Evolutionary conservation across 2,113 vertebrate genomes (phyloP).

Genomic region (Poeciliopsis prolifica): DNA sequence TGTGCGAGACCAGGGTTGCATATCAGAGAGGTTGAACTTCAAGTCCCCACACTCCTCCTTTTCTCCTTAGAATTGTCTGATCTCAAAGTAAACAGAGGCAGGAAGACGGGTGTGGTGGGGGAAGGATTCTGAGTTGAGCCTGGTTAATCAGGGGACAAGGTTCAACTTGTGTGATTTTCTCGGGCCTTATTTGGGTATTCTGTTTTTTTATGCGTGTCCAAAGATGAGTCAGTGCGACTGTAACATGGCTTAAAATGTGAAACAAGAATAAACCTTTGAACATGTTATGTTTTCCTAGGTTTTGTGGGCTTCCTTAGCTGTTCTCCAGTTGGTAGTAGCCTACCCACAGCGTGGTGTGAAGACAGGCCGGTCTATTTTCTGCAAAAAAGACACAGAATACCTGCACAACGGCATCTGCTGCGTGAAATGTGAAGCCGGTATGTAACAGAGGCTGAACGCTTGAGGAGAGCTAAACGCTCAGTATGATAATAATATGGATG

Average conservation of each 20-base stretch:
- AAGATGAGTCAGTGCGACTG: no score
- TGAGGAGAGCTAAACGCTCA: background rate
- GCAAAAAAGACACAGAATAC: constrained; percentile 45
- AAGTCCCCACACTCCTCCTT: background rate
- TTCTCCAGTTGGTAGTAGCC: background rate
- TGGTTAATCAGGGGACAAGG: background rate
- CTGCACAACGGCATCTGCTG: constrained; percentile 63
- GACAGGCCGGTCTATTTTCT: constrained; percentile 20
- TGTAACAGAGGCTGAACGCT: background rate
- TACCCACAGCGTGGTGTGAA: background rate
- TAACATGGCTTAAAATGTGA: no score
- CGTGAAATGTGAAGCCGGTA: constrained; percentile 74
- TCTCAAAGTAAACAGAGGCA: background rate
- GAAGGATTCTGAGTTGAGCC: background rate
- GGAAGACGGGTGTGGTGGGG: background rate
- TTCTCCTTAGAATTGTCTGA: background rate
- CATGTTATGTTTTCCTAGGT: constrained; percentile 30
- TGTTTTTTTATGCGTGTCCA: no score
- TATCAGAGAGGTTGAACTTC: background rate
- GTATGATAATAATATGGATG: no score
- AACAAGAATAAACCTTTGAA: no score
- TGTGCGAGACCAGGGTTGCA: background rate
- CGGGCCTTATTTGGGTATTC: no score
- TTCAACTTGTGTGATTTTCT: background rate
- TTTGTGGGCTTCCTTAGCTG: background rate